phyloP scores from a whole-genome alignment of 2,113 vertebrate genomes.

The Rhombomys opimus region DNA sequence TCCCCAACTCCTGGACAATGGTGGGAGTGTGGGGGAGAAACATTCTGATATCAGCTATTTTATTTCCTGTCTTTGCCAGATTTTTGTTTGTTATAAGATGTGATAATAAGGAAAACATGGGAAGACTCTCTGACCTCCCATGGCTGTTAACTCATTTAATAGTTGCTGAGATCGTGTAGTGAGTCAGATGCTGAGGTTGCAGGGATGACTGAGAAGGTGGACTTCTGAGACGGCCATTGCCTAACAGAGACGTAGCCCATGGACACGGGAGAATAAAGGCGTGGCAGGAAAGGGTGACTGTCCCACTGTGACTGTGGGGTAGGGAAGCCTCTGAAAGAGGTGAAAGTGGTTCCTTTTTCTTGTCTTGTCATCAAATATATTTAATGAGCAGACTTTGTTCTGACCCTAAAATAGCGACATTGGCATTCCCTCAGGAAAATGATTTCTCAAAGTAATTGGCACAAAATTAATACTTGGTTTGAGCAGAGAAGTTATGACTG shows the following conservation, averaged over 20 bases:
- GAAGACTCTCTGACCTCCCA: background rate
- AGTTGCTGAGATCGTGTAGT: background rate
- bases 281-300: background rate
- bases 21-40: background rate
- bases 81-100: background rate
- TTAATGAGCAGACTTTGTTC: background rate
- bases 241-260: background rate
- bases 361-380: background rate
- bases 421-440: background rate
- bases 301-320: background rate
- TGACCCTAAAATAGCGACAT: background rate
- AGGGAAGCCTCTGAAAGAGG: background rate
- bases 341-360: background rate
- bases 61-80: background rate
- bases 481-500: background rate
- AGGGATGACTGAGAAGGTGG: background rate
- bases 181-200: background rate
- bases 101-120: background rate
- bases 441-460: constrained; percentile 6
- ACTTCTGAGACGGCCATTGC: background rate
- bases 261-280: background rate
- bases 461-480: constrained; percentile 15
- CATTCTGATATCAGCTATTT: background rate
- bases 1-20: background rate
- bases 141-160: background rate